phyloP scores from a whole-genome alignment of 1,140 invertebrate species.

The Drosophila subpulchrella region DNA sequence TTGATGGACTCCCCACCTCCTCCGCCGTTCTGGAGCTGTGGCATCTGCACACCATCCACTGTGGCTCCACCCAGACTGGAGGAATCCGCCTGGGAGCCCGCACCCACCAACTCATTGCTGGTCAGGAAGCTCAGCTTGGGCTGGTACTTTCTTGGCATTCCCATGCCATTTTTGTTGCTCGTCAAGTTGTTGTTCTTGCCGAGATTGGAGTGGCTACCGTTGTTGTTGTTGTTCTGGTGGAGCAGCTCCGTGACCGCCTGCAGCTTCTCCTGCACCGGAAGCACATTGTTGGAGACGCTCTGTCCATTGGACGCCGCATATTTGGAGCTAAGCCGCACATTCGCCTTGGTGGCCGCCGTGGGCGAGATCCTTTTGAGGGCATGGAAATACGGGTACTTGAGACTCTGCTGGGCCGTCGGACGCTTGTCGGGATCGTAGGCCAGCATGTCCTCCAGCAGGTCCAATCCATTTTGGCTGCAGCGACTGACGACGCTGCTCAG shows the following conservation, averaged over 20 bases:
- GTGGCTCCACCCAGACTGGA: conserved; percentile 33
- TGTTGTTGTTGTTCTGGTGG: conserved; percentile 62
- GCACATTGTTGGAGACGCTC: conserved; percentile 76
- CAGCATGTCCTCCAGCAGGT: conserved; percentile 94
- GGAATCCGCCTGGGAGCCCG: conserved; percentile 19
- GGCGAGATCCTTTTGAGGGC: conserved; percentile 85
- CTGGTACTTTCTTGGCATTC: conserved; percentile 62
- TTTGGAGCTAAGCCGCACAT: conserved; percentile 70
- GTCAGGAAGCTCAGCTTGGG: conserved; percentile 63
- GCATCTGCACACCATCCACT: conserved; percentile 4
- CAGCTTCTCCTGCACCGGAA: conserved; percentile 82
- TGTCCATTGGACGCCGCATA: conserved; percentile 52
- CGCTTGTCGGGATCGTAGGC: conserved; percentile 96
- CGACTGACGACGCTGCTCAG: conserved; percentile 93
- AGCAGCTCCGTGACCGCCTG: conserved; percentile 76
- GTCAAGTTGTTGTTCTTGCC: conserved; percentile 47
- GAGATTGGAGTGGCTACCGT: conserved; percentile 48
- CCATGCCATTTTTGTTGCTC: conserved; percentile 45
- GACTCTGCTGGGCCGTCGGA: conserved; percentile 94
- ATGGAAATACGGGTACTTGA: conserved; percentile 94
- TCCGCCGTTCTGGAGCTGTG: conserved; percentile 21
- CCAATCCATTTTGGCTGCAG: conserved; percentile 92
- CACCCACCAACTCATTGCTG: conserved; percentile 55
- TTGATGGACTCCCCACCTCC: conserved; percentile 67
- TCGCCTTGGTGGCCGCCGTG: conserved; percentile 83